Percentiles rank a stretch among this genome's conserved stretches.
Evolutionary conservation across 2,113 vertebrate genomes (phyloP).

Genomic region (Trachemys scripta): DNA sequence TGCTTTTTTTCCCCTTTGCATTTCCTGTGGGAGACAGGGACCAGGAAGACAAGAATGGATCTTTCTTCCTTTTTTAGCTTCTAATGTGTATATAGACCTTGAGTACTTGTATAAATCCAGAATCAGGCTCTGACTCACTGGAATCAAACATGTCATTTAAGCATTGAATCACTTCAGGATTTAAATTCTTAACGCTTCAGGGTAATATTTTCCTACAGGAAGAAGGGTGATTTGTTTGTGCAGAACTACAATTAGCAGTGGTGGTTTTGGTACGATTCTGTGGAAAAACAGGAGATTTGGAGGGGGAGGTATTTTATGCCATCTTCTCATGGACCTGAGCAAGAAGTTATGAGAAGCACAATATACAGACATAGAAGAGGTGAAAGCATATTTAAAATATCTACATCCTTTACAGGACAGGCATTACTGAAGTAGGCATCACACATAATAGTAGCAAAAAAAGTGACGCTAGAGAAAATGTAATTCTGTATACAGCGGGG

Average conservation of each 20-base stretch:
- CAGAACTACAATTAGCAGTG: neutral
- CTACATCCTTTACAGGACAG: neutral
- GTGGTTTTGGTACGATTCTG: neutral
- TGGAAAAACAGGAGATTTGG: neutral
- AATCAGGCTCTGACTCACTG: neutral
- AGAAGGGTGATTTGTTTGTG: neutral
- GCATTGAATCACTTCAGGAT: neutral
- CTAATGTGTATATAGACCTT: neutral
- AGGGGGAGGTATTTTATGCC: neutral
- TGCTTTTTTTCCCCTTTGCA: neutral
- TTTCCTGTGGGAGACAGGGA: neutral
- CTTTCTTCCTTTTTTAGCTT: constrained; percentile 8
- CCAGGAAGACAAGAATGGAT: neutral
- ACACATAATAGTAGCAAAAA: neutral
- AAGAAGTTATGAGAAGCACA: neutral
- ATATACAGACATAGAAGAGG: neutral
- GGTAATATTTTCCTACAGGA: neutral
- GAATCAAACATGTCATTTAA: neutral
- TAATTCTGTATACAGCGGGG: neutral
- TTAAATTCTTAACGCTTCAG: neutral
- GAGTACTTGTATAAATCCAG: neutral
- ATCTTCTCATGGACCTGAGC: neutral
- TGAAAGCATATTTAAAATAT: neutral
- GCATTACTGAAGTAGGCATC: neutral
- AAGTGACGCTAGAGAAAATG: neutral